Percentiles rank a stretch among this genome's conserved stretches.
These are phyloP conservation scores for Notarius lentiginosus DNA, from an alignment of 2,113 vertebrate species.

Conservation along the genomic window DNA sequence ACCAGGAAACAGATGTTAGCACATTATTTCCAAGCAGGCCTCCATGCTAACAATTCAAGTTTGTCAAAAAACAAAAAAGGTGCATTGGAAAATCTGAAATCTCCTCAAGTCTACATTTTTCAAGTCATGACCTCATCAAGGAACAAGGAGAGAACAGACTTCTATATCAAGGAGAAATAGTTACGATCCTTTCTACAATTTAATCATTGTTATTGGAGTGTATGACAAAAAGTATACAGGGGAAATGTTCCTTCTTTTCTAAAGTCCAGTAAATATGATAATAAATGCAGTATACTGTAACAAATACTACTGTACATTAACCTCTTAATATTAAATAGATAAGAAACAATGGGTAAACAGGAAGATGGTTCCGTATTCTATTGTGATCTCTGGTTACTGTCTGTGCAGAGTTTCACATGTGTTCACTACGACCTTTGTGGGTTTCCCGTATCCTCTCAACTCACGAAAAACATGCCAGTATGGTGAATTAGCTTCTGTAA, in stretches of 20 bases:
- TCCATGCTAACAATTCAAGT: not conserved
- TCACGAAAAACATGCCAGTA: not conserved
- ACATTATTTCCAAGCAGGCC: not conserved
- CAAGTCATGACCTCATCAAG: not conserved
- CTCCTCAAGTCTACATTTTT: not conserved
- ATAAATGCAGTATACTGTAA: not conserved
- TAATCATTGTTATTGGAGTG: not conserved
- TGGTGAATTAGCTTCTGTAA: not conserved
- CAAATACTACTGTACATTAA: not conserved
- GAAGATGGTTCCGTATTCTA: not conserved
- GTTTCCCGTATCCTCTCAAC: not conserved
- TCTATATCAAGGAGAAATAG: not conserved
- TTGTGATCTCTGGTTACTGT: not conserved
- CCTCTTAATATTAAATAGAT: not conserved
- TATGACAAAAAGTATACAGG: not conserved
- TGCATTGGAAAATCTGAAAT: too few species aligned
- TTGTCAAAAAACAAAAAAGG: too few species aligned
- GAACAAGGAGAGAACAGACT: not conserved
- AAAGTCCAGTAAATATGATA: not conserved
- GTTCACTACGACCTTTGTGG: not conserved
- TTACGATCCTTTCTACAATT: not conserved
- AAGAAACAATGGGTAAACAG: not conserved
- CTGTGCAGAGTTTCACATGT: not conserved
- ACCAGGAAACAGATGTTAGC: not conserved
- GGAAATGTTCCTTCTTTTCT: not conserved